These are phyloP conservation scores for Eucidaris tribuloides DNA, from an alignment of 35 echinoderm and acorn worm species.

Conservation along the genomic window DNA sequence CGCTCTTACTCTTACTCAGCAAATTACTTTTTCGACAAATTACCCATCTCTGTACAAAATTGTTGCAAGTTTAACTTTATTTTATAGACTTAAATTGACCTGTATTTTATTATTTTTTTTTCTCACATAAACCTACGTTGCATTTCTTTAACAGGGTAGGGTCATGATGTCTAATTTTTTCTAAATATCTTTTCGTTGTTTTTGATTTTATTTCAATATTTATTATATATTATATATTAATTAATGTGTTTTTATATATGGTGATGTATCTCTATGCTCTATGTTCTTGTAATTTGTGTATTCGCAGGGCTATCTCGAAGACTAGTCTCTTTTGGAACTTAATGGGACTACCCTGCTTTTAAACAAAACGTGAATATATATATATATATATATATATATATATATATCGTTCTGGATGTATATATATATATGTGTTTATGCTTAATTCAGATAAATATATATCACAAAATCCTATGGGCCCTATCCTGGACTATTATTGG, in stretches of 20 bases:
- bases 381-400: conserved; percentile 1
- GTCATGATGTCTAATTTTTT: no score
- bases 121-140: no score
- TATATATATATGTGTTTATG: not conserved
- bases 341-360: not conserved
- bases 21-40: no score
- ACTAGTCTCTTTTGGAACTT: not conserved
- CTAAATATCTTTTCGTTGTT: no score
- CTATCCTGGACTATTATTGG: not conserved
- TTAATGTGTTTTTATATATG: not conserved
- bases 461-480: not conserved
- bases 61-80: no score
- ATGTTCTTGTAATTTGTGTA: no score
- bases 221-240: not conserved
- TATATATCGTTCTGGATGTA: not conserved
- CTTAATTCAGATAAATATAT: not conserved
- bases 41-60: no score
- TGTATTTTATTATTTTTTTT: no score
- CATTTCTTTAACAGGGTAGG: no score
- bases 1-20: no score
- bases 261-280: no score
- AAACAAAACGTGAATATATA: not conserved
- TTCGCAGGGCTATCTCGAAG: not conserved
- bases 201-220: not conserved
- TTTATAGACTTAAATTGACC: no score